Percentiles rank a stretch among this genome's conserved stretches.
phyloP scores from a whole-genome alignment of 2,888 invertebrate genomes.

The Rotaria sp. region DNA sequence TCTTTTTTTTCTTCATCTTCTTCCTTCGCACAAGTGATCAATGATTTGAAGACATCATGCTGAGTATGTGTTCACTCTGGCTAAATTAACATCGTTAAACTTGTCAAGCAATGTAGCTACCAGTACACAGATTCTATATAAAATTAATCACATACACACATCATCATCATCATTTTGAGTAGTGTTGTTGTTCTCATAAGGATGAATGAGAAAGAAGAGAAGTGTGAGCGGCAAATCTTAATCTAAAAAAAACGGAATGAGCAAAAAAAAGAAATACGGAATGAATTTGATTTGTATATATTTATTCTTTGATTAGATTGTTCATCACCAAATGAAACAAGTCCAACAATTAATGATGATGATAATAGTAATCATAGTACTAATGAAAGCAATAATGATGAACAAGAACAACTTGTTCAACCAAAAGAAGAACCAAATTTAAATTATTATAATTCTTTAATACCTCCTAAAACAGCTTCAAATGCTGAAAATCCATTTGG shows the following conservation, averaged over 20 bases:
- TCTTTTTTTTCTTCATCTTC: neutral
- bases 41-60: slow-evolving; percentile 13
- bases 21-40: slow-evolving; percentile 12
- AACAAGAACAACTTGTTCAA: neutral
- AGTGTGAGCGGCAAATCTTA: neutral
- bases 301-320: slow-evolving; percentile 3
- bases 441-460: neutral
- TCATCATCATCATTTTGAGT: slow-evolving; percentile 14
- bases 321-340: neutral
- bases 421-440: neutral
- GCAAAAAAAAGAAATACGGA: neutral
- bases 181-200: slow-evolving; percentile 6
- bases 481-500: slow-evolving; percentile 14
- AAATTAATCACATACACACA: slow-evolving; percentile 7
- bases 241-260: neutral
- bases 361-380: slow-evolving; percentile 2
- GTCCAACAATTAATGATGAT: neutral
- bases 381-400: neutral
- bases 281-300: neutral
- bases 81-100: slow-evolving; percentile 14
- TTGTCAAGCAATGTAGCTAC: neutral
- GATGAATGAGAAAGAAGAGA: neutral
- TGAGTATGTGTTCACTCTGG: slow-evolving; percentile 2
- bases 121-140: neutral
- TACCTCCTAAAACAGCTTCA: neutral